A percentile compares a stretch with the other conserved stretches of the same genome.
Conservation (phyloP, 92 coral and sea anemone genomes). For the Hydrozoanthus gracilis region DNA sequence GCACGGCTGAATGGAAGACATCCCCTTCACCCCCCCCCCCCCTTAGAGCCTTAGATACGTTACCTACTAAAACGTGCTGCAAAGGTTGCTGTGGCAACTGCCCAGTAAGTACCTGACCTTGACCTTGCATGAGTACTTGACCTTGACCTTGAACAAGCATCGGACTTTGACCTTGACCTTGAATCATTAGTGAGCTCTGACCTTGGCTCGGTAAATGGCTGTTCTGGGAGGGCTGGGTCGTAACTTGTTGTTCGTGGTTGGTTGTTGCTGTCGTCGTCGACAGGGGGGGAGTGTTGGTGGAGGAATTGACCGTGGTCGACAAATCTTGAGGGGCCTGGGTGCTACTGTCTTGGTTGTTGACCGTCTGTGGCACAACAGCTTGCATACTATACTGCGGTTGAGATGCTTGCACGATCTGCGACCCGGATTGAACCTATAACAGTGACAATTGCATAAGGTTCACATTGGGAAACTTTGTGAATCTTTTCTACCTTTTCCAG, state of each 20-base stretch:
- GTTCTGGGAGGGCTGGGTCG: constrained; percentile 41
- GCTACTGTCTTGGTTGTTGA: constrained; percentile 50
- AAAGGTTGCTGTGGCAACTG: constrained; percentile 37
- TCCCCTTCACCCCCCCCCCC: neutral
- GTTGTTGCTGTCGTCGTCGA: neutral
- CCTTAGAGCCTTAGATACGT: constrained; percentile 13
- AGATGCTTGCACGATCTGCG: constrained; percentile 38
- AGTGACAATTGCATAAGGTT: neutral
- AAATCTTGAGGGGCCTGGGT: constrained; percentile 71
- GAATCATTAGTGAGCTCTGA: constrained; percentile 15
- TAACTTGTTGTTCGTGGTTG: constrained; percentile 22
- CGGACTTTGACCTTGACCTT: constrained; percentile 15
- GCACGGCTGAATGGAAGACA: neutral
- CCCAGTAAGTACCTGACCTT: constrained; percentile 42
- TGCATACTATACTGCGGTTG: constrained; percentile 42
- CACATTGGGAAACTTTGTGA: too few species aligned
- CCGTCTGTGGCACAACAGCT: constrained; percentile 35
- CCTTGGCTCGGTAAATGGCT: constrained; percentile 29
- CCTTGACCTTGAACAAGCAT: constrained; percentile 34
- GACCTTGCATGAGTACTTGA: constrained; percentile 33
- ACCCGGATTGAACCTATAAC: constrained; percentile 13
- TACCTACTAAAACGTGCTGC: constrained; percentile 42
- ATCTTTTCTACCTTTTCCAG: too few species aligned
- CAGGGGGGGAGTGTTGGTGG: constrained; percentile 20
- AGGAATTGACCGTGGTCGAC: constrained; percentile 31